These are phyloP conservation scores for Anisognathus igniventris DNA, from an alignment of 2,797 vertebrate genomes.

Conservation along the genomic window DNA sequence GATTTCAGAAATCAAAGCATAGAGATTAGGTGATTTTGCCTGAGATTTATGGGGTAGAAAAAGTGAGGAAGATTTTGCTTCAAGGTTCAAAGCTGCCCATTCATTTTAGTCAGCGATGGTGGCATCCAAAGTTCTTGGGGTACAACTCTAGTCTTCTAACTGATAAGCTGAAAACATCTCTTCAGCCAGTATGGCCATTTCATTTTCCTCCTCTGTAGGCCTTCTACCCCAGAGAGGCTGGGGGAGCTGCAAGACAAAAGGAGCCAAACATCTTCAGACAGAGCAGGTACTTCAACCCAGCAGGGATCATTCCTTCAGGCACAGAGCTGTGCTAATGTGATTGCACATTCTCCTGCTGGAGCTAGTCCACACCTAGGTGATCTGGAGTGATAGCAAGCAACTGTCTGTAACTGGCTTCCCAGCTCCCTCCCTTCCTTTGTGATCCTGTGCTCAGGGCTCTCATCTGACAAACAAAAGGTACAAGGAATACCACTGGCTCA, in stretches of 20 bases:
- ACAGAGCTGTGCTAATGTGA: background rate
- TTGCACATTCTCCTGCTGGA: background rate
- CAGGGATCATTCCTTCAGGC: background rate
- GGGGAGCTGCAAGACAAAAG: background rate
- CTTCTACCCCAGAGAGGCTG: background rate
- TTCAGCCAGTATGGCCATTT: background rate
- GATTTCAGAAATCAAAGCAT: background rate
- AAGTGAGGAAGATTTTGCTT: background rate
- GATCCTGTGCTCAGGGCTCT: background rate
- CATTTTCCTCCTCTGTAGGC: background rate
- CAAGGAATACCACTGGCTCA: background rate
- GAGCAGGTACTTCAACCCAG: background rate
- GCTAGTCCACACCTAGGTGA: background rate
- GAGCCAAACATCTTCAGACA: background rate
- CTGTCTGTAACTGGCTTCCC: background rate
- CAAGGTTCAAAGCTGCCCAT: background rate
- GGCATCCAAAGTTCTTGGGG: background rate
- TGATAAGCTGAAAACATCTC: background rate
- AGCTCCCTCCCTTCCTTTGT: background rate
- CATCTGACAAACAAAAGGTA: background rate
- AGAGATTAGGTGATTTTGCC: slow-evolving; percentile 2
- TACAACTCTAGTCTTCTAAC: background rate
- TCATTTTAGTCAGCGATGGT: background rate
- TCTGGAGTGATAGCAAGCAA: background rate
- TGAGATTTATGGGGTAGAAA: background rate